Percentiles rank a stretch among this genome's conserved stretches.
These are phyloP conservation scores for Conus ventricosus DNA, from an alignment of 1,140 invertebrate species.

Conservation along the genomic window DNA sequence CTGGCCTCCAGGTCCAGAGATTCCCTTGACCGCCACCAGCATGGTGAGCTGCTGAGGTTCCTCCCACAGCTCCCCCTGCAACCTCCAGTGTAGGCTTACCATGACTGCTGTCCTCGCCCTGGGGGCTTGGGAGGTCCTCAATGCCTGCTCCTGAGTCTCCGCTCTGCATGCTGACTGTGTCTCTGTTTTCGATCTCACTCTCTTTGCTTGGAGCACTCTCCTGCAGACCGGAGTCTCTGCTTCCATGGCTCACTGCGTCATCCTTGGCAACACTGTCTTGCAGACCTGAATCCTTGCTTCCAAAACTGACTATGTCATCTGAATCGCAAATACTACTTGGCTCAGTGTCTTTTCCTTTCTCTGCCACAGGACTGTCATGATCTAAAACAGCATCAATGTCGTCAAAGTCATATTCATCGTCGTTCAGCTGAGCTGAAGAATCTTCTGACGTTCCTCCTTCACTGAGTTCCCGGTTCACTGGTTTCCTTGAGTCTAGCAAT, in stretches of 20 bases:
- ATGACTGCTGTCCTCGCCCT: conserved; percentile 1
- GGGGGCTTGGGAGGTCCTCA: not conserved
- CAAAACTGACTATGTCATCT: conserved; percentile 21
- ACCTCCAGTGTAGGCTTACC: not conserved
- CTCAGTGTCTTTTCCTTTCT: not conserved
- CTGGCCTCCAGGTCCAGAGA: conserved; percentile 30
- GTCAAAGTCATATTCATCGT: conserved; percentile 51
- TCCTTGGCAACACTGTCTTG: conserved; percentile 11
- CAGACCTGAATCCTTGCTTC: conserved; percentile 37
- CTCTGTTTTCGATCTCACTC: not conserved
- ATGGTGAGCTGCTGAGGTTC: not conserved
- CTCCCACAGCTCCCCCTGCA: conserved; percentile 1
- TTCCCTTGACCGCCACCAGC: not conserved
- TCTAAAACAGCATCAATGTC: conserved; percentile 51
- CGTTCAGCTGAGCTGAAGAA: conserved; percentile 29
- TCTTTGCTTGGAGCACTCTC: conserved; percentile 3
- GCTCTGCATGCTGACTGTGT: conserved; percentile 21
- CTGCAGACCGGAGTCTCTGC: not conserved
- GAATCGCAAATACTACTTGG: not conserved
- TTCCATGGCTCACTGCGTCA: not conserved
- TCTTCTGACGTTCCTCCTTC: conserved; percentile 34
- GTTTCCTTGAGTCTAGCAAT: not conserved
- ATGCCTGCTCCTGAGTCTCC: not conserved
- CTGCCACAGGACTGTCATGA: not conserved
- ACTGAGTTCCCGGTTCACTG: not conserved